A percentile compares a stretch with the other conserved stretches of the same genome.
These are phyloP conservation scores for Phytoseiulus persimilis DNA, from an alignment of 2,888 invertebrate species.

Conservation along the genomic window DNA sequence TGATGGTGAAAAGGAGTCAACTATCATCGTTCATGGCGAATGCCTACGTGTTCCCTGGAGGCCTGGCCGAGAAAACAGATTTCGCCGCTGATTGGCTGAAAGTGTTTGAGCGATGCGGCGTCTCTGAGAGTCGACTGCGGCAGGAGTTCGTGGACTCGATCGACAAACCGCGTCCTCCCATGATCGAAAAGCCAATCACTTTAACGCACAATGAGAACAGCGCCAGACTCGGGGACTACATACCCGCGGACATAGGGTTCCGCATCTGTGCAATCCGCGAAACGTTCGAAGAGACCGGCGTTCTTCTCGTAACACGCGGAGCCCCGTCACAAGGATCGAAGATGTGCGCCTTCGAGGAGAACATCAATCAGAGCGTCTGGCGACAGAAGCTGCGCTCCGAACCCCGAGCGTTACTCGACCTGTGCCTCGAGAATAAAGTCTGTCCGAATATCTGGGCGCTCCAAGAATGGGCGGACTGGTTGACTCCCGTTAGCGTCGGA, in stretches of 20 bases:
- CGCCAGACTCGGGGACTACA: background rate
- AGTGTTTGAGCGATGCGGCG: constrained; percentile 53
- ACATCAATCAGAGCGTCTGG: constrained; percentile 60
- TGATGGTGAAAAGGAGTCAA: constrained; percentile 57
- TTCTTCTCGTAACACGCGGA: constrained; percentile 45
- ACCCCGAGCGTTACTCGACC: constrained; percentile 52
- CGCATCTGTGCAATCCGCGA: constrained; percentile 76
- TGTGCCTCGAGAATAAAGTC: constrained; percentile 49
- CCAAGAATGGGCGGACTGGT: constrained; percentile 53
- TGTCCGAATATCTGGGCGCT: constrained; percentile 52
- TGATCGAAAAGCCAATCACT: constrained; percentile 25
- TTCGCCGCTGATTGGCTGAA: constrained; percentile 61
- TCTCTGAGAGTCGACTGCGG: constrained; percentile 39
- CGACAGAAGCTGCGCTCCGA: constrained; percentile 59
- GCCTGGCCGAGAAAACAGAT: constrained; percentile 62
- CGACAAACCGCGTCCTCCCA: constrained; percentile 7
- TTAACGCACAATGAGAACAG: constrained; percentile 20
- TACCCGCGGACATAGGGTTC: constrained; percentile 59
- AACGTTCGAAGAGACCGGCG: constrained; percentile 83
- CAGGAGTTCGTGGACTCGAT: constrained; percentile 9
- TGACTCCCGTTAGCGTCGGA: constrained; percentile 49
- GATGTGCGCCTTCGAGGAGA: constrained; percentile 50
- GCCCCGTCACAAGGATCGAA: background rate
- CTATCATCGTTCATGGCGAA: constrained; percentile 65
- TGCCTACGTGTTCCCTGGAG: constrained; percentile 76